These are phyloP conservation scores for Kryptolebias marmoratus DNA, from an alignment of 2,113 vertebrate species.

Conservation along the genomic window DNA sequence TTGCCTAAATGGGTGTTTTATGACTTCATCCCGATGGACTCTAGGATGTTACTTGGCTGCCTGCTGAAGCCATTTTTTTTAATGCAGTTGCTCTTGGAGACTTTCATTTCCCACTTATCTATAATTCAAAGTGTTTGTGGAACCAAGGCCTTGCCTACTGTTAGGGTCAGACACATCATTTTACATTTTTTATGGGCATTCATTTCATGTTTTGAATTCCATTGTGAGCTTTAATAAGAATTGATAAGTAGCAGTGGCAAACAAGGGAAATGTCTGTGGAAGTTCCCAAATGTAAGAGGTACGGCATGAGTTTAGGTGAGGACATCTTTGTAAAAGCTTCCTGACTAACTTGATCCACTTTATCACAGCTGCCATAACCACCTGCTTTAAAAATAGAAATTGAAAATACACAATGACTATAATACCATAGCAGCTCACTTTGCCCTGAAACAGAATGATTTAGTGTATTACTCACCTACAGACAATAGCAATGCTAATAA, in stretches of 20 bases:
- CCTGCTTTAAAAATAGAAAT: too few species aligned
- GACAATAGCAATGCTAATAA: too few species aligned
- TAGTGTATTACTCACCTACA: too few species aligned
- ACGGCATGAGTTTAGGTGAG: not conserved
- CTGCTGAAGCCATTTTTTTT: conserved; percentile 13
- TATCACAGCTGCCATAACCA: too few species aligned
- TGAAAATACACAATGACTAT: too few species aligned
- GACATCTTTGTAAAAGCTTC: not conserved
- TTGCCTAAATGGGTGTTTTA: too few species aligned
- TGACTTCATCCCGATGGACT: not conserved
- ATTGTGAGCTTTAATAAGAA: not conserved
- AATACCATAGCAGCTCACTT: too few species aligned
- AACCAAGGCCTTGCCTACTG: not conserved
- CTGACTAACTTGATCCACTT: too few species aligned
- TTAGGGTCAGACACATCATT: not conserved
- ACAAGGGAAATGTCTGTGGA: not conserved
- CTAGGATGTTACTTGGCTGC: conserved; percentile 2
- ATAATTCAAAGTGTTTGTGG: conserved; percentile 42
- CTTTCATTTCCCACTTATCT: conserved; percentile 28
- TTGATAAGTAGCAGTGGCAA: not conserved
- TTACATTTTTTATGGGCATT: not conserved
- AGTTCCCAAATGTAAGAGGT: not conserved
- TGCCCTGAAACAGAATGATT: too few species aligned
- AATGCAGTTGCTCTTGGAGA: not conserved
- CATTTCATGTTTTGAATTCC: not conserved